These are phyloP conservation scores for Bergia sp. DNA, from an alignment of 92 coral and sea anemone genomes.

Conservation along the genomic window DNA sequence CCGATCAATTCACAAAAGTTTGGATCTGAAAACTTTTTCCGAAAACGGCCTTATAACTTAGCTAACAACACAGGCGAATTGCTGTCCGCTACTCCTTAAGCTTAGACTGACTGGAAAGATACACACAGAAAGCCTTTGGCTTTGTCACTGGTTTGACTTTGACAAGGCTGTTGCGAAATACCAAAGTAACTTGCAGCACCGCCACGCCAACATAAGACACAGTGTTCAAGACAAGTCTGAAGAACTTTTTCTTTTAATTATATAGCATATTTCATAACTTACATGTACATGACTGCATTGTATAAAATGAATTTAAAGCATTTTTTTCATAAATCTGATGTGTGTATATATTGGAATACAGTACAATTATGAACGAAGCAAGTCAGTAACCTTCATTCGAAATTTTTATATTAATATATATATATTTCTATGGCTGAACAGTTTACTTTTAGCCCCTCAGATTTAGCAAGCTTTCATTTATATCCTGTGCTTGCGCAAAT, in stretches of 20 bases:
- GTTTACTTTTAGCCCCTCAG: neutral
- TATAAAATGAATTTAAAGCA: neutral
- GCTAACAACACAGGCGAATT: no score
- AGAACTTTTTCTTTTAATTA: neutral
- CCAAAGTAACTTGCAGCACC: no score
- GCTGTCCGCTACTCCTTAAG: neutral
- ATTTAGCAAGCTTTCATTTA: neutral
- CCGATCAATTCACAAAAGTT: no score
- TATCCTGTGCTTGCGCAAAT: neutral
- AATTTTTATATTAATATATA: neutral
- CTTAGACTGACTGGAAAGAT: neutral
- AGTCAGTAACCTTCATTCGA: neutral
- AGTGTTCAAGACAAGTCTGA: neutral
- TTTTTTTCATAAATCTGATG: neutral
- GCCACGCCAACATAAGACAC: neutral
- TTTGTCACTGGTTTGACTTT: neutral
- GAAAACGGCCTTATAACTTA: no score
- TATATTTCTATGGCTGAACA: neutral
- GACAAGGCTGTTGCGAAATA: neutral
- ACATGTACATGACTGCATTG: conserved; percentile 8
- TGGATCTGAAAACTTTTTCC: neutral
- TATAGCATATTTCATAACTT: neutral
- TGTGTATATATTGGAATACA: neutral
- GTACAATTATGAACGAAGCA: neutral
- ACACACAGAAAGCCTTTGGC: neutral